These are phyloP conservation scores for Oncopeltus fasciatus DNA, from an alignment of 1,140 invertebrate genomes.

Conservation along the genomic window DNA sequence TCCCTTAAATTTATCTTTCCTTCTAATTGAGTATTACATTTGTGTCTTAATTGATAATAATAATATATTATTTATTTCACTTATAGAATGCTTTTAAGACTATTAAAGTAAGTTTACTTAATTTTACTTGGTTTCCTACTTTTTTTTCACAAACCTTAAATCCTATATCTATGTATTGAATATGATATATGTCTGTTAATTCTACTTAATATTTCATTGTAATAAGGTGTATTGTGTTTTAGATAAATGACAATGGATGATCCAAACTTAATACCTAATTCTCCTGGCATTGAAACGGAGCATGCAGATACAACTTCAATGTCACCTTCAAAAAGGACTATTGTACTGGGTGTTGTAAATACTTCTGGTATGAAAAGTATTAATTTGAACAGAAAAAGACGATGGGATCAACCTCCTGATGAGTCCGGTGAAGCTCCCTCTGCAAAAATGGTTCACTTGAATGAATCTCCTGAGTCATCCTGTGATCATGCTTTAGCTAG, in stretches of 20 bases:
- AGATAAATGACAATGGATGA: slow-evolving; percentile 1
- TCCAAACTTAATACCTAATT: background rate
- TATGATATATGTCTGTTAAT: background rate
- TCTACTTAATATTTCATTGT: background rate
- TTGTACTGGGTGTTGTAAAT: slow-evolving; percentile 17
- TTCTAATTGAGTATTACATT: too few relatives aligned
- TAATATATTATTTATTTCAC: too few relatives aligned
- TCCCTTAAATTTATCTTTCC: too few relatives aligned
- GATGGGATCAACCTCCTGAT: slow-evolving; percentile 18
- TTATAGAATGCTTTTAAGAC: too few relatives aligned
- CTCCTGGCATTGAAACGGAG: background rate
- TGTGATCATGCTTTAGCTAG: background rate
- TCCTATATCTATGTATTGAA: background rate
- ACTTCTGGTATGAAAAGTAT: slow-evolving; percentile 13
- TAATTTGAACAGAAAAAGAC: slow-evolving; percentile 14
- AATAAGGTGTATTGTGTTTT: background rate
- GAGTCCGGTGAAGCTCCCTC: background rate
- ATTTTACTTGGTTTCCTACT: too few relatives aligned
- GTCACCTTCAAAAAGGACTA: background rate
- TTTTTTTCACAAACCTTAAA: too few relatives aligned
- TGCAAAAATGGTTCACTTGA: background rate
- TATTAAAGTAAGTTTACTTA: too few relatives aligned
- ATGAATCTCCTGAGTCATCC: background rate
- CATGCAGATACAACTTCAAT: background rate
- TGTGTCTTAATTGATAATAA: too few relatives aligned